Base-by-base conservation (phyloP, 2,888 invertebrate species). In the Pristionchus fissidentatus region DNA sequence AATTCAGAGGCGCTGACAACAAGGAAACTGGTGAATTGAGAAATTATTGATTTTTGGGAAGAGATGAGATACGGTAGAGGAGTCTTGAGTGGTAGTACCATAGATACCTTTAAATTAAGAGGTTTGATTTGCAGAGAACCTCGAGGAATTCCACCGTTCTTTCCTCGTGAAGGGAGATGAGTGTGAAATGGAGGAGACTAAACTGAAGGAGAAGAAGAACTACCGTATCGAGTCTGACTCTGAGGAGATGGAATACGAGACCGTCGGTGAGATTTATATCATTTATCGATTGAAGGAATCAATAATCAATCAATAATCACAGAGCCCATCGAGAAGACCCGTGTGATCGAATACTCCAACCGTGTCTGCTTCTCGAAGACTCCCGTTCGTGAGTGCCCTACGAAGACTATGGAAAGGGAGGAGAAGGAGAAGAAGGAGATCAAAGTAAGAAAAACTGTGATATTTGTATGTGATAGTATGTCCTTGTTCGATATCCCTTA, bases 331-430 rank as follows among this genome's bases (percentile, higher is more conserved):
- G 78, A 87, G 86, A 85, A 85, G 84, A 90, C 88, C 75, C 83
- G 85, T 41, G 84, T 90, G 83, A 84, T 89, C 70, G 91, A 91
- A 85, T 87, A 85, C 81, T 83, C 87, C 62, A 86, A 90, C 86
- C 85, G 88, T 49, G 78, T 90, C 77, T 91, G 91, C 87, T 90
- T 91, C 88, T 90, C 91, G 26, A 43, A 85, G 10, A 85, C 87
- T 84, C 87, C 89, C 66, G 87, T 89, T 41, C 83, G 86, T 66
- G 84, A 87, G 43, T 91, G 91, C 85, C 89, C 60, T 26, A 38
- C 26, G 1, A 60, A 80, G 2, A 5, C 60, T 2, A n/a, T 2
- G 46, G 80, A 57, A 26, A 41, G n/a, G 41, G 80, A 80, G 5
- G 80, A 80, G n/a, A 35, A 43, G 41, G n/a, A n/a, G n/a, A 41